phyloP scores from a whole-genome alignment of 2,113 vertebrate species.

The Passer montanus region DNA sequence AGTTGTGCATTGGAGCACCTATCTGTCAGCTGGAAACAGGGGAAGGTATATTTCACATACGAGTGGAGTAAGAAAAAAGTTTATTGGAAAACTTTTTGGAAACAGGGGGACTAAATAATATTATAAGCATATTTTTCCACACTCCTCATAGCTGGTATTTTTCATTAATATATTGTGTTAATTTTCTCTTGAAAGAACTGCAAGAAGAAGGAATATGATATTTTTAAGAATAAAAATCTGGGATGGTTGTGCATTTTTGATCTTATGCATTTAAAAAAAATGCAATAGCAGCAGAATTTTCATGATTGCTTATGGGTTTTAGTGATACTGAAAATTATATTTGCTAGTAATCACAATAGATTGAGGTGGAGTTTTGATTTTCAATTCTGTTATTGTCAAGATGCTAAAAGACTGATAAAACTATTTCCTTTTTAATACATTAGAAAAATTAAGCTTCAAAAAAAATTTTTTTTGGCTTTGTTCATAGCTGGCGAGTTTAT shows the following conservation, averaged over 20 bases:
- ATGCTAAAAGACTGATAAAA: conserved; percentile 35
- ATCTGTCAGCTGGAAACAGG: conserved; percentile 19
- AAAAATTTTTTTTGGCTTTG: background rate
- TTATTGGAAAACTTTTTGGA: conserved; percentile 45
- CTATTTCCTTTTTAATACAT: conserved; percentile 27
- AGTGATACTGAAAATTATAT: conserved; percentile 40
- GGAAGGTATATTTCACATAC: background rate
- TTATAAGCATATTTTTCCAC: conserved; percentile 23
- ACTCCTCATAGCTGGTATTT: background rate
- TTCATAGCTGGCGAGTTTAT: background rate
- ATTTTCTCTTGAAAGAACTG: conserved; percentile 50
- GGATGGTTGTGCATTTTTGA: conserved; percentile 29
- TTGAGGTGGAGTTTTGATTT: background rate
- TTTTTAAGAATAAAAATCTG: conserved; percentile 30
- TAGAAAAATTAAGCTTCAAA: background rate
- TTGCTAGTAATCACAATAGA: background rate
- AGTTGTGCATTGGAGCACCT: conserved; percentile 27
- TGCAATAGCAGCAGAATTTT: background rate
- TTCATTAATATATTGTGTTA: conserved; percentile 1
- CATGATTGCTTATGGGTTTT: background rate
- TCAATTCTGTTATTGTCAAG: conserved; percentile 23
- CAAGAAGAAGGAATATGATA: background rate
- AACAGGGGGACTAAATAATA: background rate
- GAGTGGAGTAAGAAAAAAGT: background rate
- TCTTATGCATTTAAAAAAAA: conserved; percentile 17